A percentile compares a stretch with the other conserved stretches of the same genome.
These are phyloP conservation scores for Ceratoteleas bidentatus DNA, from an alignment of 1,140 invertebrate genomes.

Conservation along the genomic window DNA sequence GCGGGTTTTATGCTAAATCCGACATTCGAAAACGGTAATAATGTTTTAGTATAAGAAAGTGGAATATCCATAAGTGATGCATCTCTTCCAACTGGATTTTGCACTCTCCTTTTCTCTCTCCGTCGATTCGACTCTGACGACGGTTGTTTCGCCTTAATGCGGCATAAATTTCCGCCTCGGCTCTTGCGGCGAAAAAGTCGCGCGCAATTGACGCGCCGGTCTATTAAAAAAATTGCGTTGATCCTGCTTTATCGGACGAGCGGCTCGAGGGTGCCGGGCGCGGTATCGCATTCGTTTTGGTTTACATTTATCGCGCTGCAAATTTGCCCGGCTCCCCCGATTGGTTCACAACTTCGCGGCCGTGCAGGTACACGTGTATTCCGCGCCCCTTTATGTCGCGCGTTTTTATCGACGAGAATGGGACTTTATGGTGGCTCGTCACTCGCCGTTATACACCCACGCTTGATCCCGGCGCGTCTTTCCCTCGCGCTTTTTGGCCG, in stretches of 20 bases:
- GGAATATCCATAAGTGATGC: conserved; percentile 56
- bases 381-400: conserved; percentile 56
- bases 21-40: conserved; percentile 56
- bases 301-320: conserved; percentile 65
- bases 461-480: conserved; percentile 53
- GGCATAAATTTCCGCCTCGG: conserved; percentile 45
- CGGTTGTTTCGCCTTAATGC: conserved; percentile 50
- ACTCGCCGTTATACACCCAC: conserved; percentile 55
- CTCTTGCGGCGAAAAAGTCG: conserved; percentile 15
- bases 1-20: conserved; percentile 50
- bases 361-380: conserved; percentile 50
- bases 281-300: conserved; percentile 62
- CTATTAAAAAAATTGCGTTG: conserved; percentile 33
- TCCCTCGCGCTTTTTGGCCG: conserved; percentile 33
- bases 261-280: conserved; percentile 15
- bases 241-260: conserved; percentile 48
- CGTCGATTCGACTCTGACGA: conserved; percentile 17
- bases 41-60: conserved; percentile 56
- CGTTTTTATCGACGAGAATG: conserved; percentile 66
- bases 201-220: not conserved
- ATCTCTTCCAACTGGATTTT: conserved; percentile 40
- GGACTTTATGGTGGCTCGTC: conserved; percentile 64
- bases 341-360: conserved; percentile 58
- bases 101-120: conserved; percentile 25
- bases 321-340: conserved; percentile 57